Evolutionary conservation across 64 coral and sea anemone species (phyloP).

Genomic region (Hydrozoanthus tunicans): DNA sequence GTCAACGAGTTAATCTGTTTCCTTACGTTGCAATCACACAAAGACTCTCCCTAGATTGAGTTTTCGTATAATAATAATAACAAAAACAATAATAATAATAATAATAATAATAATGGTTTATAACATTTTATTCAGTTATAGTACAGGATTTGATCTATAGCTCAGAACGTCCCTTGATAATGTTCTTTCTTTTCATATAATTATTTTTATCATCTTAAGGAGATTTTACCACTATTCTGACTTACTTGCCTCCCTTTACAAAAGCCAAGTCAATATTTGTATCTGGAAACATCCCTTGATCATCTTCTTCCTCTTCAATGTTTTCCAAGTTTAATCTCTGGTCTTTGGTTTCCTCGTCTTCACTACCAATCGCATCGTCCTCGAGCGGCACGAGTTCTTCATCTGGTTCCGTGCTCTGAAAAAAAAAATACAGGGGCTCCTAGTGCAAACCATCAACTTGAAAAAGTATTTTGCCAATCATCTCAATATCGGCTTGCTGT

Average conservation of each 20-base stretch:
- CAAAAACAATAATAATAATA: too few species aligned
- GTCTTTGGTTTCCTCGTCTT: constrained; percentile 24
- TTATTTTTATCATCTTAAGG: neutral
- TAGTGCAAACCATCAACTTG: too few species aligned
- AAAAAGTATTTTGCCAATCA: too few species aligned
- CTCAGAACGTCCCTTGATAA: too few species aligned
- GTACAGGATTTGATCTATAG: too few species aligned
- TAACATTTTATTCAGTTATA: too few species aligned
- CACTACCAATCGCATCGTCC: constrained; percentile 48
- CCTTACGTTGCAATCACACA: too few species aligned
- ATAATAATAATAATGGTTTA: too few species aligned
- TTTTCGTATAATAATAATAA: too few species aligned
- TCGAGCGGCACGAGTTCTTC: constrained; percentile 65
- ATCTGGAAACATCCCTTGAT: constrained; percentile 69
- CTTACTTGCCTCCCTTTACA: constrained; percentile 81
- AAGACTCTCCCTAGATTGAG: too few species aligned
- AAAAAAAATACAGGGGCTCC: neutral
- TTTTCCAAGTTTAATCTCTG: neutral
- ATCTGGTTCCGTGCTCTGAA: constrained; percentile 66
- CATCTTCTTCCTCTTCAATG: constrained; percentile 59
- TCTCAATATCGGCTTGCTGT: too few species aligned
- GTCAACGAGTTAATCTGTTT: too few species aligned
- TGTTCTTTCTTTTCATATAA: neutral
- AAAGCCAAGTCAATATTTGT: constrained; percentile 83
- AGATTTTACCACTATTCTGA: neutral